Evolutionary conservation across 2,113 vertebrate species (phyloP).

Genomic region (Damaliscus lunatus): DNA sequence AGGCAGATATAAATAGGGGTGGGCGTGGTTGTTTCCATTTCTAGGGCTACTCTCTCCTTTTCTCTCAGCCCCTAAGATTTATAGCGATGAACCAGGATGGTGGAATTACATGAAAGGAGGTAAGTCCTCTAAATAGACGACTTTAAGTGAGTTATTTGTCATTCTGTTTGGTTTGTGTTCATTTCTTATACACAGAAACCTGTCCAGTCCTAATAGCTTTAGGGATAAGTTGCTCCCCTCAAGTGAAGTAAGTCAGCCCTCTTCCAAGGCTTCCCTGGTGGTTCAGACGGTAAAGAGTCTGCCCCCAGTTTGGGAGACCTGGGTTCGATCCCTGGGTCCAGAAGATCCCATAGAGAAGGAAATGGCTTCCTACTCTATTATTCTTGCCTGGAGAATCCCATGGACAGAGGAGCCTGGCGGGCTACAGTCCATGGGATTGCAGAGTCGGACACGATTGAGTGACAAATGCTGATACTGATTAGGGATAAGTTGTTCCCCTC

Average conservation of each 20-base stretch:
- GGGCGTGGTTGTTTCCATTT: background rate
- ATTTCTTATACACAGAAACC: background rate
- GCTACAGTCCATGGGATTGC: background rate
- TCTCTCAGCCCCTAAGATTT: background rate
- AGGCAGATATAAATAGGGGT: background rate
- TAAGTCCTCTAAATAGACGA: background rate
- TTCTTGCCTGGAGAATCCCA: background rate
- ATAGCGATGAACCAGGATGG: background rate
- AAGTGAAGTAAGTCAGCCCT: background rate
- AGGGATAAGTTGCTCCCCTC: background rate
- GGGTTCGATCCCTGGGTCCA: rapidly evolving
- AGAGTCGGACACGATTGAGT: background rate
- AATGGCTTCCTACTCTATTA: background rate
- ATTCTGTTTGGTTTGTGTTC: background rate
- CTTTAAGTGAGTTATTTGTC: background rate
- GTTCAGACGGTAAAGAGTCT: background rate
- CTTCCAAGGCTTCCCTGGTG: background rate
- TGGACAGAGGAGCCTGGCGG: background rate
- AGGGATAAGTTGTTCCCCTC: background rate
- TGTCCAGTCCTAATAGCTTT: background rate
- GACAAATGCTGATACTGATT: background rate
- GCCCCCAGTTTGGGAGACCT: background rate
- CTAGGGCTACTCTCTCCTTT: background rate
- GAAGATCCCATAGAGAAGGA: background rate
- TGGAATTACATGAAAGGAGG: background rate